phyloP scores from a whole-genome alignment of 2,888 invertebrate species.

The Tipula vernalis region DNA sequence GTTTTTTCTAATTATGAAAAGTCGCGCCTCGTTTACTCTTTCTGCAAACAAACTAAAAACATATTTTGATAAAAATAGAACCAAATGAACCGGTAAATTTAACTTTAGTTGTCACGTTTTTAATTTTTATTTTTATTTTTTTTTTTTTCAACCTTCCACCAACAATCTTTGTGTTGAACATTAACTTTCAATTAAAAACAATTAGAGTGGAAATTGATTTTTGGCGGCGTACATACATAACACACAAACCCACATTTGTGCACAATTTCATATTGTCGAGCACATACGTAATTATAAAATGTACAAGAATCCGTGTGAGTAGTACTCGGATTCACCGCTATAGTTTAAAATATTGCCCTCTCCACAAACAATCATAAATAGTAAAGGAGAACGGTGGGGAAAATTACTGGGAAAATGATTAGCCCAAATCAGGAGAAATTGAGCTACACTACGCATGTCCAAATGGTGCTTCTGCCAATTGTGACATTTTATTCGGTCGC shows the following conservation, averaged over 20 bases:
- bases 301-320: neutral
- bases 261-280: neutral
- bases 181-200: conserved; percentile 4
- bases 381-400: neutral
- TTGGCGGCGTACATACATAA: neutral
- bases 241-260: neutral
- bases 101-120: neutral
- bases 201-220: neutral
- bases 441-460: neutral
- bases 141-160: neutral
- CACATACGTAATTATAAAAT: neutral
- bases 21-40: neutral
- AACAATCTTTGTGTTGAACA: neutral
- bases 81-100: neutral
- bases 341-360: neutral
- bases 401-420: neutral
- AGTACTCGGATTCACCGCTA: neutral
- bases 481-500: neutral
- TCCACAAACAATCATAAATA: neutral
- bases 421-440: neutral
- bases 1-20: neutral
- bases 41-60: neutral
- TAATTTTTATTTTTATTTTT: neutral
- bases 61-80: neutral
- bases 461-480: neutral